Evolutionary conservation across 2,797 vertebrate genomes (phyloP).

Genomic region (Sebastes ruberrimus): DNA sequence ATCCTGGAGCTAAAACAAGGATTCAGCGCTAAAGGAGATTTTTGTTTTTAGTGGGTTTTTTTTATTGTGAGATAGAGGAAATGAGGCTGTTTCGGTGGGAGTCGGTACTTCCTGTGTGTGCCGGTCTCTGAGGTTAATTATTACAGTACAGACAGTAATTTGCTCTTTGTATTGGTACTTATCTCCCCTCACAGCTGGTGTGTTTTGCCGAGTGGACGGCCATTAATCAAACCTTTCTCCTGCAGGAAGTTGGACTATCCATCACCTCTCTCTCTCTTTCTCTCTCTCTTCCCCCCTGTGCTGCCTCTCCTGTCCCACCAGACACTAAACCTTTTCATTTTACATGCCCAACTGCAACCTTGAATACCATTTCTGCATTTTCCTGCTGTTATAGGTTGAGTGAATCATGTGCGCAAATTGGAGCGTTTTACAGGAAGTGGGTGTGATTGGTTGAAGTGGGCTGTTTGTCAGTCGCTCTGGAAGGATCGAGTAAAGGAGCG

Average conservation of each 20-base stretch:
- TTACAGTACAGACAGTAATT: constrained; percentile 87
- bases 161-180: constrained; percentile 86
- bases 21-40: constrained; percentile 41
- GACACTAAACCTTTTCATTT: constrained; percentile 86
- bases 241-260: constrained; percentile 86
- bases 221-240: constrained; percentile 92
- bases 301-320: constrained; percentile 72
- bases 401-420: constrained; percentile 50
- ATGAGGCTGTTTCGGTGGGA: constrained; percentile 35
- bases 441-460: constrained; percentile 53
- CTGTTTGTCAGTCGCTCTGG: constrained; percentile 53
- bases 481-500: constrained; percentile 23
- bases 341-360: constrained; percentile 79
- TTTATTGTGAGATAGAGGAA: constrained; percentile 42
- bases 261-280: constrained; percentile 76
- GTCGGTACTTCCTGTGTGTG: constrained; percentile 68
- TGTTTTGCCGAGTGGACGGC: constrained; percentile 83
- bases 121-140: constrained; percentile 87
- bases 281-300: neutral
- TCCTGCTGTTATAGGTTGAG: constrained; percentile 54
- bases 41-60: neutral
- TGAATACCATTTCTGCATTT: constrained; percentile 72
- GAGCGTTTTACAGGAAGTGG: constrained; percentile 59
- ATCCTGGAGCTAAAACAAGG: constrained; percentile 57
- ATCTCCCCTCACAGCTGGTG: constrained; percentile 90